Evolutionary conservation across 2,888 invertebrate genomes (phyloP), one percentile per base, ranked within the genome.

Genomic region (Achlya flavicornis): DNA sequence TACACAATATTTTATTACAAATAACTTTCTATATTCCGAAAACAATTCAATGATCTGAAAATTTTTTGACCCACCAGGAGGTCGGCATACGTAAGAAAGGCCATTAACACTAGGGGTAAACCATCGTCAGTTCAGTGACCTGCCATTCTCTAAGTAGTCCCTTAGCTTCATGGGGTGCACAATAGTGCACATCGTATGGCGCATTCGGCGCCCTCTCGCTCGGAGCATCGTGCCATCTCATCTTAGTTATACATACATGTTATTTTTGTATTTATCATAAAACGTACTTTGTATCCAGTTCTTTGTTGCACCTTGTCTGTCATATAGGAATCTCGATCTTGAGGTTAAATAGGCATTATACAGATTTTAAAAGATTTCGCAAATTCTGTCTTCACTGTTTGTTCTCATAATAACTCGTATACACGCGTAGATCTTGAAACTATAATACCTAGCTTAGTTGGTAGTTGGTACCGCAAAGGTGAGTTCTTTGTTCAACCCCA

Each of bases 61-160:
- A 19, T 10, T 53, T 5, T 63, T 67, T 64, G 70, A 63, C 69
- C 69, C 72, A 69, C 64, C 64, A 67, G 76, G 74, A 74, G 75
- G 75, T 70, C 75, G 66, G 72, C 66, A 76, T 74, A 71, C 33
- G 63, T 63, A 71, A 70, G 74, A 66, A 77, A 77, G 73, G 77
- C 76, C 69, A 72, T 74, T 73, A 75, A 74, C 74, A 68, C 76
- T 81, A 81, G 76, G 87, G 87, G 85, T 84, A 81, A 84, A 80
- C 81, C 80, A 81, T 79, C 72, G 80, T 75, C 76, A 79, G 92
- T 90, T 92, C 92, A 89, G 75, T 92, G 92, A 92, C 91, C 92
- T 85, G 86, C 75, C 76, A 69, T 82, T 80, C 81, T 83, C 81
- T 81, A 68, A 68, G 71, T 80, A 86, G 87, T 88, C 90, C 91